Base-by-base conservation (phyloP, 2,113 vertebrate genomes). In the Lampris megalopsis region DNA sequence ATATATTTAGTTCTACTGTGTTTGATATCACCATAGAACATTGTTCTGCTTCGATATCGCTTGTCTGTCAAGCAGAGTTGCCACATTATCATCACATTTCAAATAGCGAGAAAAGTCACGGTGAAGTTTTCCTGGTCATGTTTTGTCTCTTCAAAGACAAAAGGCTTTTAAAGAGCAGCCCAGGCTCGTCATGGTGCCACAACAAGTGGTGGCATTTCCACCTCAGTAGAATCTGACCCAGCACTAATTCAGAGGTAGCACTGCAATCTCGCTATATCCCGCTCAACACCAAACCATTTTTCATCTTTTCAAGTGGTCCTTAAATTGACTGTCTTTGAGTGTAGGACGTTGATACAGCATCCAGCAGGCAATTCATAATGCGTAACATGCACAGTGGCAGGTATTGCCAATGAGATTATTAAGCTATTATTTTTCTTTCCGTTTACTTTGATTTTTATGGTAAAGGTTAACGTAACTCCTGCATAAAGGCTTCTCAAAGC, bases 221-320 rank as follows among this genome's bases (percentile, higher is more conserved):
- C 60, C 62, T 70, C 68, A 50, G 63, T 63, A 62, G 64, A 68
- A 53, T 69, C 69, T 68, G 64, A 80, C 72, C 63, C 49, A 49
- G 69, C 13, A 68, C 71, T 73, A 65, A 83, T 73, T 84, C 67
- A 56, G 13, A 35, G 63, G 56, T 38, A 13, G 40, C 57, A 10
- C 63, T 77, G 58, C 71, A 69, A 79, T 81, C 76, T 82, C 52
- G 47, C 75, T 68, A 63, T 72, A 64, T 63, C 54, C 52, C 13
- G 47, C 58, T 65, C 1, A 7, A 45, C 66, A 62, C 73, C 57
- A 58, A 50, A 68, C 63, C 13, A 56, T 59, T 40, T 73, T 48
- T 70, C 80, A 68, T 56, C 67, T 50, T 77, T 75, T 77, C 60
- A 77, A 82, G 79, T 73, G 75, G 58, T 75, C 65, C 56, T 85